A percentile compares a stretch with the other conserved stretches of the same genome.
phyloP scores from a whole-genome alignment of 2,113 vertebrate genomes.

The Loxodonta africana region DNA sequence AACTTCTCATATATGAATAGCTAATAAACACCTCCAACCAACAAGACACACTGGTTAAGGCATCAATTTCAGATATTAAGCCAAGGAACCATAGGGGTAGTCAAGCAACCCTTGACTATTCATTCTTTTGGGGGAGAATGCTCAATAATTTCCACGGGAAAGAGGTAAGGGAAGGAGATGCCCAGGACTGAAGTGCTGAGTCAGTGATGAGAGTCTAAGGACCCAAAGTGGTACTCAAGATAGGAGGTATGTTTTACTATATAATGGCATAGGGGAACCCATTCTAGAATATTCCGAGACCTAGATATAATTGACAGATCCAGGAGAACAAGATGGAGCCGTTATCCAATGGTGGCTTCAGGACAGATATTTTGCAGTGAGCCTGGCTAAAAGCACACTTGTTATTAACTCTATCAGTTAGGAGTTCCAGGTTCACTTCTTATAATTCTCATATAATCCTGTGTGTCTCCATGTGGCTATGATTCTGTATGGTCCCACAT shows the following conservation, averaged over 20 bases:
- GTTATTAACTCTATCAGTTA: background rate
- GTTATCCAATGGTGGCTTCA: background rate
- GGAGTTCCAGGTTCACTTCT: background rate
- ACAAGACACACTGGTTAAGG: background rate
- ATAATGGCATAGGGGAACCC: background rate
- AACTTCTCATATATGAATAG: background rate
- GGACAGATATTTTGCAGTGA: background rate
- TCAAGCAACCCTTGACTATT: background rate
- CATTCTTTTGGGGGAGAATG: background rate
- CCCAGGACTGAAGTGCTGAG: background rate
- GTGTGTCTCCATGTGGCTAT: background rate
- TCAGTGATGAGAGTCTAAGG: background rate
- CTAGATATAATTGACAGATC: background rate
- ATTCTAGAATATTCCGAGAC: background rate
- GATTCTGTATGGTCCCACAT: background rate
- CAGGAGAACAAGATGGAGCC: background rate
- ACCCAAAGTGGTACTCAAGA: background rate
- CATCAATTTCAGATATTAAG: background rate
- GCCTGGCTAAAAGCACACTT: background rate
- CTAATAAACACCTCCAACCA: background rate
- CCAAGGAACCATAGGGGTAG: background rate
- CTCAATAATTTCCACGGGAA: background rate
- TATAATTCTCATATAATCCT: background rate
- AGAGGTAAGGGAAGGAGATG: background rate
- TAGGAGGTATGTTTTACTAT: background rate